Evolutionary conservation across 2,797 vertebrate species (phyloP).

Genomic region (Oreochromis grahami): DNA sequence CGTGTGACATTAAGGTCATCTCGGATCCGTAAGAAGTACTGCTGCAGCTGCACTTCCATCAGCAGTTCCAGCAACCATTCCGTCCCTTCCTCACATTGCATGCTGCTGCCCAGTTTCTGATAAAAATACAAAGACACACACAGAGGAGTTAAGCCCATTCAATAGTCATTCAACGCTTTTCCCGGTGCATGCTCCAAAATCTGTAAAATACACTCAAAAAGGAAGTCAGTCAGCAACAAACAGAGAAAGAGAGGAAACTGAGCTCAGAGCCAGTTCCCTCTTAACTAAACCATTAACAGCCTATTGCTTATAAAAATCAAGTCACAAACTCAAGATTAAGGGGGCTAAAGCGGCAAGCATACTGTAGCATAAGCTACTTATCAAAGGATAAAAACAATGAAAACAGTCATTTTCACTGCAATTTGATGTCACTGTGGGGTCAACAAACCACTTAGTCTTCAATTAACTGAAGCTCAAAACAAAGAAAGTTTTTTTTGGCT

Average conservation of each 20-base stretch:
- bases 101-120: slow-evolving; percentile 87
- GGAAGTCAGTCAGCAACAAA: slow-evolving; percentile 7
- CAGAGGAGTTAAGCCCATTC: neutral
- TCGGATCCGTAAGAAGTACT: slow-evolving; percentile 91
- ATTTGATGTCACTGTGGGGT: neutral
- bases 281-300: neutral
- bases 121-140: neutral
- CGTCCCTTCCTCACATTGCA: slow-evolving; percentile 91
- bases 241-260: slow-evolving; percentile 8
- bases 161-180: slow-evolving; percentile 38
- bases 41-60: slow-evolving; percentile 93
- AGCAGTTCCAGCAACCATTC: slow-evolving; percentile 94
- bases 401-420: neutral
- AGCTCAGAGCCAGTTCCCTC: neutral
- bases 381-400: neutral
- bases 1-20: slow-evolving; percentile 96
- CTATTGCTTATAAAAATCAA: neutral
- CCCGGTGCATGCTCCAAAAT: neutral
- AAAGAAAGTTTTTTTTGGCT: neutral
- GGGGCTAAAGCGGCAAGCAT: neutral
- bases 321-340: neutral
- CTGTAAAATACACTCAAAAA: neutral
- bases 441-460: neutral
- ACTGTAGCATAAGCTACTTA: neutral
- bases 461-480: neutral